These are phyloP conservation scores for Lucilia cuprina DNA, from an alignment of 1,140 invertebrate genomes.

Conservation along the genomic window DNA sequence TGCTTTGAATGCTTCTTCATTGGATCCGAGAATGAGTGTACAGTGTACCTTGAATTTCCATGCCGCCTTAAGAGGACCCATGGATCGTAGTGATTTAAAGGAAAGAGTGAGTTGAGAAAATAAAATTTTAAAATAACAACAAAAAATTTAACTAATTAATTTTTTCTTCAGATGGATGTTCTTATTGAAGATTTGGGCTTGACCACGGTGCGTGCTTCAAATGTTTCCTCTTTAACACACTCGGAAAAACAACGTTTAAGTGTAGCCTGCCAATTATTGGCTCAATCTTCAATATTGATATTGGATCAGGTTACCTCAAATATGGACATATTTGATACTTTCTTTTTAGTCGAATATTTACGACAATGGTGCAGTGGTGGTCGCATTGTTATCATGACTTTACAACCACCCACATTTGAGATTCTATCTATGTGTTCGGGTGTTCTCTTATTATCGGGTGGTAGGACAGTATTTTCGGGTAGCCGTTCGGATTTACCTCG, in stretches of 20 bases:
- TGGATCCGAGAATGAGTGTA: conserved; percentile 78
- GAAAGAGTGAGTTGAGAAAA: conserved; percentile 64
- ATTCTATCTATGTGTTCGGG: conserved; percentile 92
- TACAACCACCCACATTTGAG: conserved; percentile 94
- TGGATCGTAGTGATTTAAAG: conserved; percentile 70
- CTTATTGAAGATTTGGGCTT: conserved; percentile 89
- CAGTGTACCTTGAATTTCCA: conserved; percentile 83
- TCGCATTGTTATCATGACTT: conserved; percentile 86
- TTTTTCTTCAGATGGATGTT: conserved; percentile 73
- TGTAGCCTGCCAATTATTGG: conserved; percentile 85
- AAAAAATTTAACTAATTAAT: background rate
- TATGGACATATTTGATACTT: conserved; percentile 96
- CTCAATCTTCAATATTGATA: conserved; percentile 83
- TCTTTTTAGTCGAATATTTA: conserved; percentile 92
- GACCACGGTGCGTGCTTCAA: conserved; percentile 81
- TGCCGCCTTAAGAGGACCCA: conserved; percentile 72
- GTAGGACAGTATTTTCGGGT: conserved; percentile 90
- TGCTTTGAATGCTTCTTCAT: conserved; percentile 55
- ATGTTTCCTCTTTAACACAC: conserved; percentile 79
- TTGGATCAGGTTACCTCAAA: conserved; percentile 89
- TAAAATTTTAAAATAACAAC: background rate
- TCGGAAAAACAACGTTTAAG: conserved; percentile 86
- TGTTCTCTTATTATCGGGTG: conserved; percentile 85
- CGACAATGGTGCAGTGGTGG: conserved; percentile 89
- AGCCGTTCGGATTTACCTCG: conserved; percentile 86